Base-by-base conservation (phyloP, 2,797 vertebrate genomes). In the Peromyscus melanophrys region DNA sequence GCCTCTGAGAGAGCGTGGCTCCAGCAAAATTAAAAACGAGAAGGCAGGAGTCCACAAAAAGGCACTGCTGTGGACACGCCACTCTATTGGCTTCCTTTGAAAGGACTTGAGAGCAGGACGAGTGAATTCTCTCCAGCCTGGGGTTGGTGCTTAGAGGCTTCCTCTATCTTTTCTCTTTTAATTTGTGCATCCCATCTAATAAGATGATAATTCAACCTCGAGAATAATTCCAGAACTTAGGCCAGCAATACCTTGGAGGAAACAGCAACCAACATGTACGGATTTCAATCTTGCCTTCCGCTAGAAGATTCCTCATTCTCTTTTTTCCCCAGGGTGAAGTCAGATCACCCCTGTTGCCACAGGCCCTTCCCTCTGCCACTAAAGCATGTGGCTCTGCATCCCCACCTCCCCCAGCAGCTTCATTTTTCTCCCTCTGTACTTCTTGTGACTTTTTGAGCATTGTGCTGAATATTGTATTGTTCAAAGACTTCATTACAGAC, bases 61-160 rank as follows among this genome's bases (percentile, higher is more conserved):
- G 93, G 25, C 69, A 34, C 19, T 8, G 46, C 52, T 87, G 46
- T 67, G 49, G 67, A 67, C 75, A 94, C 94, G 65, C 77, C 23
- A 75, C 63, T 89, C 75, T 65, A 34, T n/a, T 97, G 40, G 37
- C 69, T 86, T 92, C 67, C 57, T 96, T 89, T 91, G 84, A 96
- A 83, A 95, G 88, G 83, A 84, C 89, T 65, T 94, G 89, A 97
- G 43, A 89, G 55, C 17, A 77, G 31, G 43, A 95, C 89, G 71
- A 93, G 92, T 63, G 40, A 88, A 88, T 92, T 85, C 55, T 90
- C 77, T 65, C 59, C 85, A 93, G 90, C 31, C 73, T 88, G 77
- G 67, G 65, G 52, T 75, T 76, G 82, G 49, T 75, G 80, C 31
- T 90, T 46, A 85, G 34, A 59, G 43, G 67, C 59, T 89, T 73